These are phyloP conservation scores for Pachyrhynchus sulphureomaculatus DNA, from an alignment of 1,140 invertebrate genomes.

Conservation along the genomic window DNA sequence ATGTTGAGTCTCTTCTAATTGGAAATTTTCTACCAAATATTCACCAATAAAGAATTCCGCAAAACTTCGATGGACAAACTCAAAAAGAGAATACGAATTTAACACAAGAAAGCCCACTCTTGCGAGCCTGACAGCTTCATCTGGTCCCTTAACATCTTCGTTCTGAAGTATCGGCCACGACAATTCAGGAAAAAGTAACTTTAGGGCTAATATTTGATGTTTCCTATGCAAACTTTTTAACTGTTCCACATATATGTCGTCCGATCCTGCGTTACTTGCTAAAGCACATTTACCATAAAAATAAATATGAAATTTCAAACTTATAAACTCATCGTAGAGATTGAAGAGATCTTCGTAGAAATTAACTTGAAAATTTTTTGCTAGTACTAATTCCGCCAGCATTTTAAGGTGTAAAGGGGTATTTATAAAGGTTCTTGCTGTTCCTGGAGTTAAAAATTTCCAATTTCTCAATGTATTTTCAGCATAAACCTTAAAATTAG, in stretches of 20 bases:
- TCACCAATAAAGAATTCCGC: background rate
- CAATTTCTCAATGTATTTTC: too few species aligned
- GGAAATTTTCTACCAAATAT: background rate
- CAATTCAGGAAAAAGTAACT: too few species aligned
- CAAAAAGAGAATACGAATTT: background rate
- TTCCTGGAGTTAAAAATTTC: background rate
- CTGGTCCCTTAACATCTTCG: background rate
- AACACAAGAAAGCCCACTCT: background rate
- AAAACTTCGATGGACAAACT: background rate
- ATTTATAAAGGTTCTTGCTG: background rate
- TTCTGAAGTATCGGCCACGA: background rate
- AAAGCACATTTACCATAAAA: background rate
- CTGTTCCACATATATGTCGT: background rate
- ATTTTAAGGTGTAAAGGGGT: background rate
- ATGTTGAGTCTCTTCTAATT: background rate
- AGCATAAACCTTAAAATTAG: too few species aligned
- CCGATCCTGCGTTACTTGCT: background rate
- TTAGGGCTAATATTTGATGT: background rate
- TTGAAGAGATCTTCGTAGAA: background rate
- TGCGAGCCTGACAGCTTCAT: background rate
- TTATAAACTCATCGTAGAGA: background rate
- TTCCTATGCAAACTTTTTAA: too few species aligned
- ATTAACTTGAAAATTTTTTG: background rate
- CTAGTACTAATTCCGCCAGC: background rate
- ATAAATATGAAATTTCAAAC: background rate